phyloP scores from a whole-genome alignment of 2,113 vertebrate species.

The Macrotus californicus region DNA sequence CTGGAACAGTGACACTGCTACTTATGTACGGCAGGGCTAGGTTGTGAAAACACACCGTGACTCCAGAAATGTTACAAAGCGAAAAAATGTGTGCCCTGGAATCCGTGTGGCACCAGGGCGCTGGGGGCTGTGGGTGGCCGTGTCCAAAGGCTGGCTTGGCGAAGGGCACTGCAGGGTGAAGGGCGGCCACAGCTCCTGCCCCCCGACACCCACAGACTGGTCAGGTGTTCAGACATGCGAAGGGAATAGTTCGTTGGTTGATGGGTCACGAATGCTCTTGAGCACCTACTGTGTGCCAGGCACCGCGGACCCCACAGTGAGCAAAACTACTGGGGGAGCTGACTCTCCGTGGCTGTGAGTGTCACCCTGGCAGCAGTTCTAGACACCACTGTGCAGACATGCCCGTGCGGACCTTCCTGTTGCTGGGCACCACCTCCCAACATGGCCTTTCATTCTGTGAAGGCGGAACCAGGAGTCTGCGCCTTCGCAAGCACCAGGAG shows the following conservation, averaged over 20 bases:
- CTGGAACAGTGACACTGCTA: not conserved
- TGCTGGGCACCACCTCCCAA: not conserved
- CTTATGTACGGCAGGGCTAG: not conserved
- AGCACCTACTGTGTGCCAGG: not conserved
- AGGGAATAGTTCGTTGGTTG: not conserved
- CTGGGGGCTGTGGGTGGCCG: rapidly evolving
- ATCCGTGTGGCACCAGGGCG: rapidly evolving
- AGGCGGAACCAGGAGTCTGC: not conserved
- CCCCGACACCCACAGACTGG: not conserved
- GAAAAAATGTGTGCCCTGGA: no score
- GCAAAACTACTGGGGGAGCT: not conserved
- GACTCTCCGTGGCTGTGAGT: rapidly evolving
- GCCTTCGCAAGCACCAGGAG: not conserved
- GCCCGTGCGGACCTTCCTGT: rapidly evolving
- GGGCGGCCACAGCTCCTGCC: not conserved
- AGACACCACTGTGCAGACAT: rapidly evolving
- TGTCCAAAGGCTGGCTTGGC: not conserved
- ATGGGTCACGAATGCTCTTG: not conserved
- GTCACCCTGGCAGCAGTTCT: rapidly evolving
- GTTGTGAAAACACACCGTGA: not conserved
- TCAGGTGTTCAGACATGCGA: not conserved
- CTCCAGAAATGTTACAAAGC: not conserved
- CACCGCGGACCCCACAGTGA: rapidly evolving
- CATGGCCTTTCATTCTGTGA: rapidly evolving
- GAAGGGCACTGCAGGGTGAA: not conserved